A percentile compares a stretch with the other conserved stretches of the same genome.
phyloP scores from a whole-genome alignment of 1,140 invertebrate genomes.

The Capitella teleta region DNA sequence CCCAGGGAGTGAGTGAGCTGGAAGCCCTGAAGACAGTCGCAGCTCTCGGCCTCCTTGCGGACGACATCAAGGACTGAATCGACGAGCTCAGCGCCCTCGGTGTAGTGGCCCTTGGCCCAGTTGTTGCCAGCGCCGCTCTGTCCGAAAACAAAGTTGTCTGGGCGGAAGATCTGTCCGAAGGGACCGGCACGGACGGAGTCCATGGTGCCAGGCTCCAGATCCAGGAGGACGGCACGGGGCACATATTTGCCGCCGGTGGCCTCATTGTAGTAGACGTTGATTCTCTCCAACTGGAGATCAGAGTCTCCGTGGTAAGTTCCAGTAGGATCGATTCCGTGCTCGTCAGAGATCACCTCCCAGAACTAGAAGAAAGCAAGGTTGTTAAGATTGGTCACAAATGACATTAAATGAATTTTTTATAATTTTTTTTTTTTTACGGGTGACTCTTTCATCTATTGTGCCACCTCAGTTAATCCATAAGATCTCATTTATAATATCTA shows the following conservation, averaged over 20 bases:
- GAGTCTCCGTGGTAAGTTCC: conserved; percentile 42
- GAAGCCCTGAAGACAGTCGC: conserved; percentile 31
- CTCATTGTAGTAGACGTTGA: conserved; percentile 48
- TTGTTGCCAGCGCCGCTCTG: neutral
- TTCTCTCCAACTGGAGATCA: conserved; percentile 35
- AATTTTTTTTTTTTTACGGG: too few species aligned
- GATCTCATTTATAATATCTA: too few species aligned
- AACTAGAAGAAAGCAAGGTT: neutral
- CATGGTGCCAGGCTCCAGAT: conserved; percentile 39
- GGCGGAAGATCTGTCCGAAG: neutral
- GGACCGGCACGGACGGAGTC: neutral
- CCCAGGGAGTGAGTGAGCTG: conserved; percentile 43
- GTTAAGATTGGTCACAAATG: too few species aligned
- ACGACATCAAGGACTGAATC: neutral
- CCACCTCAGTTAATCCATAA: too few species aligned
- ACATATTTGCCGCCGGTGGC: conserved; percentile 68
- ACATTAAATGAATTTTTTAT: too few species aligned
- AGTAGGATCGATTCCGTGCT: conserved; percentile 46
- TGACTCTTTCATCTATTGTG: too few species aligned
- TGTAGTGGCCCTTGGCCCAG: conserved; percentile 1
- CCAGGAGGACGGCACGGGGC: conserved; percentile 73
- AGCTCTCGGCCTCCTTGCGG: conserved; percentile 2
- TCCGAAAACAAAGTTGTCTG: neutral
- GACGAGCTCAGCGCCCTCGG: neutral
- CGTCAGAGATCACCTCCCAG: neutral